These are phyloP conservation scores for Chaetogeoica ovagalla DNA, from an alignment of 2,888 invertebrate species.

Conservation along the genomic window DNA sequence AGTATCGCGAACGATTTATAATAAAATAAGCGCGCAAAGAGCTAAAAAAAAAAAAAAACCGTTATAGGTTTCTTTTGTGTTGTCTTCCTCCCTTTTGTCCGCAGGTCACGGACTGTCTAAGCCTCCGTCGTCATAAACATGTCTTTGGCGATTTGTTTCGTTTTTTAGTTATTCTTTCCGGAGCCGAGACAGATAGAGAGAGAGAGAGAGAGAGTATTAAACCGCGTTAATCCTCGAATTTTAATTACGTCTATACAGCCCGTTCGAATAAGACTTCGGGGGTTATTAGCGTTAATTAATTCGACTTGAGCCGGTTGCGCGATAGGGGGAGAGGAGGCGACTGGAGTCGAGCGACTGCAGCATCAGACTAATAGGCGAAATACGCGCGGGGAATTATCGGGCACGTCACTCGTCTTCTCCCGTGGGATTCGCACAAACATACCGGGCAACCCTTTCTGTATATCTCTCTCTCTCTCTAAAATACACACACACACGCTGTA, in stretches of 20 bases:
- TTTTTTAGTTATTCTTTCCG: conserved; percentile 17
- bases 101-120: not conserved
- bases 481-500: not conserved
- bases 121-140: conserved; percentile 41
- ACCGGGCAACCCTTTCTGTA: conserved; percentile 41
- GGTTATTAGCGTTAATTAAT: conserved; percentile 53
- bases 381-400: conserved; percentile 32
- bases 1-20: no score
- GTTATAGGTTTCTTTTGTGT: not conserved
- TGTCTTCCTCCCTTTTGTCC: not conserved
- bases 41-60: not conserved
- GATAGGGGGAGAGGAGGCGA: not conserved
- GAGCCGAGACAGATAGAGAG: no score
- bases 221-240: conserved; percentile 36
- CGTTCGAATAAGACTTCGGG: conserved; percentile 7
- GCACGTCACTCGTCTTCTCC: conserved; percentile 36
- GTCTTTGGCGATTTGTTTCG: conserved; percentile 18
- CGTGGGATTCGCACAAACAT: conserved; percentile 32
- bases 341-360: no score
- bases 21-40: not conserved
- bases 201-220: conserved; percentile 43
- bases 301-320: conserved; percentile 30
- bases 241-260: conserved; percentile 45
- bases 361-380: conserved; percentile 31
- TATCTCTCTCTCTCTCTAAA: no score